Base-by-base conservation (phyloP, 2,113 vertebrate genomes). In the Rostratula benghalensis region DNA sequence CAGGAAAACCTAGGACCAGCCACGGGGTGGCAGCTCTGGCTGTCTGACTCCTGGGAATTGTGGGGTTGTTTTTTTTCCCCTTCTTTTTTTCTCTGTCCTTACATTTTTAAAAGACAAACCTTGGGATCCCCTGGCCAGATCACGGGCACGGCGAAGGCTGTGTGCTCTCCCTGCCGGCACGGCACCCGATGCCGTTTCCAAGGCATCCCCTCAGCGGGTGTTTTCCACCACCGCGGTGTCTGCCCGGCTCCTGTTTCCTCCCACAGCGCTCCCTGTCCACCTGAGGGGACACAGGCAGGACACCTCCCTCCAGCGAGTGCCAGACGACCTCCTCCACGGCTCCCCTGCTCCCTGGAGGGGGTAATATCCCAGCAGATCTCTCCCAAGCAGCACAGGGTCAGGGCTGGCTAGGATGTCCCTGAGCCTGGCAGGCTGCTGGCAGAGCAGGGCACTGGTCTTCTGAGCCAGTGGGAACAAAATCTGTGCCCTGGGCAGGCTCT, bases 301-400 rank as follows among this genome's bases (percentile, higher is more conserved):
- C 7, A 6, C 6, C 13, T 18, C 23, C 56, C 59, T 37, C 51
- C 68, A 39, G 7, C 3, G 0, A 33, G 57, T 30, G 25, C 11
- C 31, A 17, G 24, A 15, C 7, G 23, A 11, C 6, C 13, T 45
- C 68, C 46, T 46, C 46, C 3, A 9, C 23, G 46, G 5, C 25
- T 59, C 6, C 28, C n/a, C 20, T 0, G 1, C 28, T 61, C 16
- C 35, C 31, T 3, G 3, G 31, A 11, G 37, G 57, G 33, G 27
- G 33, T 28, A 33, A 12, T 46, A 37, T 10, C 56, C 71, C 31
- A 22, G 71, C 48, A 92, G 77, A 20, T 37, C 48, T 41, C 27
- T 3, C 43, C 60, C 54, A 45, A 51, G 64, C 63, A 69, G n/a
- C n/a, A 51, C 0, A 0, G 14, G 41, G 43, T 1, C 45, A 27